A percentile compares a stretch with the other conserved stretches of the same genome.
phyloP scores from a whole-genome alignment of 1,140 invertebrate species.

The Parasteatoda tepidariorum region DNA sequence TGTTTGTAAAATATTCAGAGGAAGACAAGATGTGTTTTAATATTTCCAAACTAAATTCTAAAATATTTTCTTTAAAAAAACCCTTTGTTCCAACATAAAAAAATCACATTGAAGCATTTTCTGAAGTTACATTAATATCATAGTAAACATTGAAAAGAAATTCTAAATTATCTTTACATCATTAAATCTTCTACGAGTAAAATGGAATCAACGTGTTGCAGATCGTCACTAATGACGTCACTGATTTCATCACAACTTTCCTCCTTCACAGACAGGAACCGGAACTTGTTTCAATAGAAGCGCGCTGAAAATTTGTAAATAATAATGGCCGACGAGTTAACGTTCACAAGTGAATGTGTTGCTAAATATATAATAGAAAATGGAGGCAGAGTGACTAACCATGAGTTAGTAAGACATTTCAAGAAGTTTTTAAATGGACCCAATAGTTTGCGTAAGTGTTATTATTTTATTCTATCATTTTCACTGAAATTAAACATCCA shows the following conservation, averaged over 20 bases:
- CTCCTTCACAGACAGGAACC: background rate
- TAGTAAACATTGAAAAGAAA: no score
- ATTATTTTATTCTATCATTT: background rate
- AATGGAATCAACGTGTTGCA: no score
- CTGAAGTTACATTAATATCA: no score
- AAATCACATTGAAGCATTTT: no score
- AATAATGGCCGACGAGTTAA: conserved; percentile 72
- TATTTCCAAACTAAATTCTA: no score
- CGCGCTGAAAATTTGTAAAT: conserved; percentile 20
- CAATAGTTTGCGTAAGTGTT: conserved; percentile 77
- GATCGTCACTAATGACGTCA: background rate
- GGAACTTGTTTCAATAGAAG: conserved; percentile 24
- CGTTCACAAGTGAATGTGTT: conserved; percentile 83
- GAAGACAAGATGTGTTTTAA: no score
- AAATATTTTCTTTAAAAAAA: no score
- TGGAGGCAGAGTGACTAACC: conserved; percentile 86
- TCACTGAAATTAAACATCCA: background rate
- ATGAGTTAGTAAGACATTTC: conserved; percentile 88
- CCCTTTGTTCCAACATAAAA: no score
- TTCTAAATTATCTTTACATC: no score
- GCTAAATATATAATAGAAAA: conserved; percentile 83
- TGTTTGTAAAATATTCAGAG: no score
- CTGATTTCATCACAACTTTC: background rate
- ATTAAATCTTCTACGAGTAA: no score
- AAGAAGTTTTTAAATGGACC: conserved; percentile 85